phyloP scores from a whole-genome alignment of 2,888 invertebrate genomes.

The Brenthis ino region DNA sequence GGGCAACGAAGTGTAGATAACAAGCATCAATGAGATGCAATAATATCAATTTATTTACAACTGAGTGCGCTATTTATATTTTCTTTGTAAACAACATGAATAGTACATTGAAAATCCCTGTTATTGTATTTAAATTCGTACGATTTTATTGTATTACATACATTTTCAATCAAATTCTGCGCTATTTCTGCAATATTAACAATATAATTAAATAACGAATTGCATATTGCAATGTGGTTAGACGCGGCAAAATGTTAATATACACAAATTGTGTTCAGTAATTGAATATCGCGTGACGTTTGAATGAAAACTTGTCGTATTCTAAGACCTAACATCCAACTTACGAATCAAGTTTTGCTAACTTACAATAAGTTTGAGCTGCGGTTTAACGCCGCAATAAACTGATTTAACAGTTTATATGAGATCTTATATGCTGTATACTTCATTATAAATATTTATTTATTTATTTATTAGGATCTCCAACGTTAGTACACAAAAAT shows the following conservation, averaged over 20 bases:
- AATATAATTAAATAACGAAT: neutral
- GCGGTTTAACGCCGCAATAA: constrained; percentile 57
- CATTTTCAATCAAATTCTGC: neutral
- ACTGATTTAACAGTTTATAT: constrained; percentile 55
- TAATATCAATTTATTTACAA: constrained; percentile 34
- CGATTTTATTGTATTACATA: constrained; percentile 3
- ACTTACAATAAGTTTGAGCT: constrained; percentile 52
- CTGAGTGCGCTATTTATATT: constrained; percentile 39
- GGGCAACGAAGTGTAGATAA: constrained; percentile 35
- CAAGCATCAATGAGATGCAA: constrained; percentile 36
- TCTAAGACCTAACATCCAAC: constrained; percentile 40
- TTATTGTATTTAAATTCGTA: constrained; percentile 6
- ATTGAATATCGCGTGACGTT: constrained; percentile 22
- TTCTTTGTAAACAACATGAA: constrained; percentile 27
- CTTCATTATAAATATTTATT: neutral
- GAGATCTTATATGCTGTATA: constrained; percentile 22
- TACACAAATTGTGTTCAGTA: constrained; percentile 14
- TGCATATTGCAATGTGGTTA: constrained; percentile 1
- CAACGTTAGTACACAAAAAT: too few species aligned
- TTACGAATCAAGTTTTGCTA: constrained; percentile 61
- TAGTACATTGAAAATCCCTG: constrained; percentile 7
- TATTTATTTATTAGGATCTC: too few species aligned
- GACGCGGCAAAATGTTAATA: constrained; percentile 8
- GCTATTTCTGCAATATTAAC: neutral
- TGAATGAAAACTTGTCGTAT: constrained; percentile 28